phyloP scores from a whole-genome alignment of 2,113 vertebrate species.

The Eudyptes chrysolophus region DNA sequence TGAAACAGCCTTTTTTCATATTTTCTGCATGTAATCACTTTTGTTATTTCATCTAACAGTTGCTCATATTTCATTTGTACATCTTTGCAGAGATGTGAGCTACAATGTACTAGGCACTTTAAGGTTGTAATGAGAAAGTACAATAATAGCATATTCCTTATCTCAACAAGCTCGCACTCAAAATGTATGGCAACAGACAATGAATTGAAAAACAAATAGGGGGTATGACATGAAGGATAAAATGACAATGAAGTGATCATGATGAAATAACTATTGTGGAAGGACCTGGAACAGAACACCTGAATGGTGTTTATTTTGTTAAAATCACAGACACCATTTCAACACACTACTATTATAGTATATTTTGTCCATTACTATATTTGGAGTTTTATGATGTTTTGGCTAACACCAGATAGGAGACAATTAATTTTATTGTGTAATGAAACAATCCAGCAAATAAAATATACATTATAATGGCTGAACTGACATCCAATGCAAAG shows the following conservation, averaged over 20 bases:
- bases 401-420: background rate
- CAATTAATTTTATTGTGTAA: background rate
- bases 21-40: background rate
- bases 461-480: background rate
- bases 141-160: background rate
- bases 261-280: background rate
- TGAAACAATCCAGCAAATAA: background rate
- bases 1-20: background rate
- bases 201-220: background rate
- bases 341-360: background rate
- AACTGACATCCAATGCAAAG: background rate
- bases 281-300: background rate
- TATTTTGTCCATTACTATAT: background rate
- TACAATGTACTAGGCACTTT: background rate
- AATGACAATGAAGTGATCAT: background rate
- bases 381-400: background rate
- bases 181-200: background rate
- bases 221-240: background rate
- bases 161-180: background rate
- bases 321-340: background rate
- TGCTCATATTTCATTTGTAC: background rate
- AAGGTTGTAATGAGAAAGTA: background rate
- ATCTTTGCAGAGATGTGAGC: background rate
- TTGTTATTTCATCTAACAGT: background rate
- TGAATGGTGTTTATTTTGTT: background rate